phyloP scores from a whole-genome alignment of 1,140 invertebrate genomes.

The Temnothorax nylanderi region DNA sequence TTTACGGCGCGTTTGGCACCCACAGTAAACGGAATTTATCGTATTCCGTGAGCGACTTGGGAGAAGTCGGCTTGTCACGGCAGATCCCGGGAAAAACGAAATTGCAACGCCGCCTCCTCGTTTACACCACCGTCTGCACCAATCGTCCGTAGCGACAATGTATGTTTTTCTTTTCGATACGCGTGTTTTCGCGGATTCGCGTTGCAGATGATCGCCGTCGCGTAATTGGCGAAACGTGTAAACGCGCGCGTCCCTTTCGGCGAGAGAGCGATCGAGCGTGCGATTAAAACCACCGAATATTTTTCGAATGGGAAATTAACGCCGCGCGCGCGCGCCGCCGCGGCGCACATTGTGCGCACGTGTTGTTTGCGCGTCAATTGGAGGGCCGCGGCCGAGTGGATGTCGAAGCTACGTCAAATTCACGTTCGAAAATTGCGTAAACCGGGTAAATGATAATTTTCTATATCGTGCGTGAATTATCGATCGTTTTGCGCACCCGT shows the following conservation, averaged over 20 bases:
- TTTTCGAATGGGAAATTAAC: constrained; percentile 26
- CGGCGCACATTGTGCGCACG: neutral
- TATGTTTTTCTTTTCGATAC: constrained; percentile 14
- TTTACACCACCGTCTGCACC: neutral
- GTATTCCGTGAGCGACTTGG: neutral
- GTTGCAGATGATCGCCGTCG: constrained; percentile 26
- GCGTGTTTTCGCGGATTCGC: neutral
- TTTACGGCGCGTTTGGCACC: constrained; percentile 36
- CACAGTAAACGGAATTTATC: constrained; percentile 44
- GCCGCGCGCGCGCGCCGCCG: too few species aligned
- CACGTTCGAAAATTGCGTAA: neutral
- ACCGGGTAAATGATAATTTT: neutral
- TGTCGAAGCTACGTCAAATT: neutral
- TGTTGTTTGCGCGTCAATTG: constrained; percentile 34
- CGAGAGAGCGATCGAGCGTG: neutral
- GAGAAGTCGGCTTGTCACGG: neutral
- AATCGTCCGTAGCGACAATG: constrained; percentile 1
- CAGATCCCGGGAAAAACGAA: constrained; percentile 4
- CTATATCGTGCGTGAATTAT: neutral
- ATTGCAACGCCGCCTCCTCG: neutral
- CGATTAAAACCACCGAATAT: constrained; percentile 11
- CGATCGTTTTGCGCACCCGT: neutral
- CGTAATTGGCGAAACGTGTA: constrained; percentile 50
- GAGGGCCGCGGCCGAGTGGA: neutral
- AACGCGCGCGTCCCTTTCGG: constrained; percentile 1